phyloP scores from a whole-genome alignment of 2,113 vertebrate species.

The Onychostoma macrolepis region DNA sequence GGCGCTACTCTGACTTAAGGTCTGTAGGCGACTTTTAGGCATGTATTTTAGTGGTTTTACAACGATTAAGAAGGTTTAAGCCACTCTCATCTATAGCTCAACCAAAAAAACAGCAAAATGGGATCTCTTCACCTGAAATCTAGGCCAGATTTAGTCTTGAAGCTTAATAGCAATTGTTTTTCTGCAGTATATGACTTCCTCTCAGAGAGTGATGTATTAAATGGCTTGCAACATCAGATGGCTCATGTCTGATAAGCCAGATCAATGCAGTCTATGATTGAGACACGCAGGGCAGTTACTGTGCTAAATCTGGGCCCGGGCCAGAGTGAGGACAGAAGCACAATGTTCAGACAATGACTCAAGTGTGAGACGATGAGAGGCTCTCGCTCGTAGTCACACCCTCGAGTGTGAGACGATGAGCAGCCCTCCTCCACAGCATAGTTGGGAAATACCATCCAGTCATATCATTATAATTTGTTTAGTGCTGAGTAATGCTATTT shows the following conservation, averaged over 20 bases:
- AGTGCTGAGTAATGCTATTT: constrained; percentile 6
- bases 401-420: constrained; percentile 30
- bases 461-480: constrained; percentile 1
- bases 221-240: not conserved
- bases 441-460: constrained; percentile 19
- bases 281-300: constrained; percentile 13
- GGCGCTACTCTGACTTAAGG: too few relatives aligned
- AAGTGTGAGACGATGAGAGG: constrained; percentile 17
- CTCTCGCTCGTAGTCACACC: not conserved
- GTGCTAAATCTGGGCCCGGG: constrained; percentile 17
- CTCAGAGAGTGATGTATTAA: not conserved
- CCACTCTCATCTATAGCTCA: not conserved
- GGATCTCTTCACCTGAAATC: not conserved
- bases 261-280: not conserved
- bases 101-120: not conserved
- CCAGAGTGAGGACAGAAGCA: constrained; percentile 9
- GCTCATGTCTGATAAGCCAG: not conserved
- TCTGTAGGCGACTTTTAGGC: not conserved
- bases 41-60: not conserved
- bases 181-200: not conserved
- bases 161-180: not conserved
- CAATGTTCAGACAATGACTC: constrained; percentile 46
- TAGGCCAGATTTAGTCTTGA: not conserved
- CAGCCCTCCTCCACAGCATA: not conserved
- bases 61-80: not conserved